Evolutionary conservation across 2,888 invertebrate genomes (phyloP), one percentile per base, ranked within the genome.

Genomic region (Cataglyphis rosenhaueri): DNA sequence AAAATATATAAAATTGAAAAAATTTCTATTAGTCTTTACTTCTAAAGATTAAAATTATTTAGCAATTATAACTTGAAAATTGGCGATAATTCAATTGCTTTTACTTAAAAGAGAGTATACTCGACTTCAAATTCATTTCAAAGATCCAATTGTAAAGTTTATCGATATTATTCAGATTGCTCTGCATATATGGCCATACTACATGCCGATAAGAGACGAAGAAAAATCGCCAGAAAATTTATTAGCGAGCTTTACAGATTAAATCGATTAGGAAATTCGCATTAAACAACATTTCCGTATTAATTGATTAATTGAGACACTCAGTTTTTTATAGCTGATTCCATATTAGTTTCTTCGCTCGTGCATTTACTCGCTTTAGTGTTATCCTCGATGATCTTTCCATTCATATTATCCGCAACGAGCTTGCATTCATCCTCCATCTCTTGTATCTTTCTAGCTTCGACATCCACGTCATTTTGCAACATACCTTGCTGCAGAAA

Each of bases 401-500:
- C 29, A 57, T 32, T 38, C 8, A 41, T 12, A n/a, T 66, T 32
- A 55, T 66, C 21, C 29, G 44, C 21, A 15, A 78, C 1, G 6
- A 70, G 44, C 10, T 44, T 59, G 3, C 66, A 57, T 62, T 78
- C 48, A 5, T 84, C 70, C 10, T 84, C 59, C 25, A 64, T 73
- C 3, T 78, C 68, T 44, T 81, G 64, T 18, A 86, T 71, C 8
- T 65, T 88, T 35, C 55, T 70, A 12, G 61, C 66, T 41, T 81
- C 59, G 10, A 12, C 29, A 1, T 3, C 32, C 52, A 89, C 71
- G 18, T 97, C 96, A 68, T 96, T 95, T 86, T 95, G 95, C 68
- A 97, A 94, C 89, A 96, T 95, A 85, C 96, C 96, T 91, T 96
- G 95, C n/a, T 95, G 94, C 92, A 96, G 95, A 94, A 97, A 96